Conservation (phyloP, 2,888 invertebrate species). For the Apocheima hispidaria region DNA sequence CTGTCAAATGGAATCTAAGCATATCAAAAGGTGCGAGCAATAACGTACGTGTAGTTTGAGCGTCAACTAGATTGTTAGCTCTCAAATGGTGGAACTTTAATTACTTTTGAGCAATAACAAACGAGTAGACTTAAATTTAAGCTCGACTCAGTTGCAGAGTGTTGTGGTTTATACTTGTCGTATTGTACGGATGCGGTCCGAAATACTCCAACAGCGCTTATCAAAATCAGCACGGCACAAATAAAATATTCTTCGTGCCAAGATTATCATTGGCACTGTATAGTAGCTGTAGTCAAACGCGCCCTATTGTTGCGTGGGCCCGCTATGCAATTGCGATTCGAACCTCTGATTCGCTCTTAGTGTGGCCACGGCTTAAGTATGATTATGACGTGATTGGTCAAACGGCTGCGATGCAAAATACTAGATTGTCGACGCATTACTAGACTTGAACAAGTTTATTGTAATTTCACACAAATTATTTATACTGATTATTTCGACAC, state of each 20-base stretch:
- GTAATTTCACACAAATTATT: conserved; percentile 5
- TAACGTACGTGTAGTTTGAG: background rate
- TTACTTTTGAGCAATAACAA: no score
- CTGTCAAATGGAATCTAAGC: background rate
- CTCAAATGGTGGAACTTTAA: no score
- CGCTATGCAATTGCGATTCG: background rate
- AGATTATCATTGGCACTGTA: no score
- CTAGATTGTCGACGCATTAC: conserved; percentile 3
- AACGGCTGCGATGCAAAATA: background rate
- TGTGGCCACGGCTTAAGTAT: background rate
- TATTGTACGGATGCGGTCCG: no score
- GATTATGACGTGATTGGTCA: background rate
- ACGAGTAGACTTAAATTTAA: no score
- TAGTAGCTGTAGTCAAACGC: no score
- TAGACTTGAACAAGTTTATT: background rate
- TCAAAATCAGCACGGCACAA: no score
- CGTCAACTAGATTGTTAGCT: background rate
- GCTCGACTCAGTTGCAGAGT: no score
- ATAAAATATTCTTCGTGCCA: no score
- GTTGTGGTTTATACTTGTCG: no score
- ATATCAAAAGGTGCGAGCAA: background rate
- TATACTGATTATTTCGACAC: background rate
- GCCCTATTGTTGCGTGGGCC: background rate
- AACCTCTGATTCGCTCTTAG: background rate
- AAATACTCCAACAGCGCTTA: no score